Percentiles rank a stretch among this genome's conserved stretches.
These are phyloP conservation scores for Enteromius anoplus DNA, from an alignment of 2,797 vertebrate species.

Conservation along the genomic window DNA sequence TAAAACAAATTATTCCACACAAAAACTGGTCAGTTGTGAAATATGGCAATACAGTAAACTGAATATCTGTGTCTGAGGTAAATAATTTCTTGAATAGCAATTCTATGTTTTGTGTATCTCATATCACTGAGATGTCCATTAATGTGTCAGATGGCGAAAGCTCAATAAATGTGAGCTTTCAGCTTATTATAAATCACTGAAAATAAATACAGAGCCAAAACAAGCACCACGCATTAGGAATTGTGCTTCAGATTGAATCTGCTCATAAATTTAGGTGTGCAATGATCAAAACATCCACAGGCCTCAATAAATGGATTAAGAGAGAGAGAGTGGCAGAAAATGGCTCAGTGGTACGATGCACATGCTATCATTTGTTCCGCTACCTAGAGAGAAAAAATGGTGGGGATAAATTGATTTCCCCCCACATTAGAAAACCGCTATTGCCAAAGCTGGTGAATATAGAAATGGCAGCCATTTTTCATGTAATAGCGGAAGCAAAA, in stretches of 20 bases:
- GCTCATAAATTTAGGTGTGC: constrained; percentile 49
- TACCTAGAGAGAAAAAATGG: constrained; percentile 48
- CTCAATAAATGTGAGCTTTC: constrained; percentile 7
- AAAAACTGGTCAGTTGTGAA: neutral
- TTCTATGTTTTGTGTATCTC: neutral
- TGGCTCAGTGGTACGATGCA: constrained; percentile 51
- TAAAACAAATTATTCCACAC: neutral
- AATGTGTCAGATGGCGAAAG: neutral
- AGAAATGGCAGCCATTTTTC: constrained; percentile 57
- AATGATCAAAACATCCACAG: constrained; percentile 56
- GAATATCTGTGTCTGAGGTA: neutral
- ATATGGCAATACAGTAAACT: neutral
- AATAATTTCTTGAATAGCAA: neutral
- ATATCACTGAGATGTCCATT: neutral
- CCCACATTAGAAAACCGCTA: constrained; percentile 58
- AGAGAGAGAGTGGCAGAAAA: constrained; percentile 45
- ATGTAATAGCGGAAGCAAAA: constrained; percentile 57
- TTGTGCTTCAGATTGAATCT: constrained; percentile 46
- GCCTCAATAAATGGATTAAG: constrained; percentile 56
- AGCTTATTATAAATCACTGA: constrained; percentile 12
- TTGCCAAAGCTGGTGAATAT: constrained; percentile 54
- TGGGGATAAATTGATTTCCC: constrained; percentile 52
- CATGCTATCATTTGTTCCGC: constrained; percentile 41
- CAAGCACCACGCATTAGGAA: constrained; percentile 43
- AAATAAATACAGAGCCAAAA: constrained; percentile 40